Evolutionary conservation across 2,113 vertebrate genomes (phyloP).

Genomic region (Hippocampus zosterae): DNA sequence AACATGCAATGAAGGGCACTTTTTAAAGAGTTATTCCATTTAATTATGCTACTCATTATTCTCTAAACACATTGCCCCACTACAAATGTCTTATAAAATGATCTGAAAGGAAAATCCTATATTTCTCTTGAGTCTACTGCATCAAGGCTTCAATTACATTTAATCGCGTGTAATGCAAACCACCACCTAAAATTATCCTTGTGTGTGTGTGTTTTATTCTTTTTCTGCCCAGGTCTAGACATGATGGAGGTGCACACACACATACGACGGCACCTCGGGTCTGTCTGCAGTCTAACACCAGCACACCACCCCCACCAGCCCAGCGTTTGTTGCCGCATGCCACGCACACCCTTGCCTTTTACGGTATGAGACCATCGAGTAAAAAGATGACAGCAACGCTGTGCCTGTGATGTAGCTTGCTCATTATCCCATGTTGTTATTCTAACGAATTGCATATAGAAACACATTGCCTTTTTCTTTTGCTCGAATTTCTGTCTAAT

Average conservation of each 20-base stretch:
- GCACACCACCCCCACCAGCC: not conserved
- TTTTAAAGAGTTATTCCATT: conserved; percentile 13
- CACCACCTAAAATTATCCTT: conserved; percentile 47
- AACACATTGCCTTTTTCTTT: not conserved
- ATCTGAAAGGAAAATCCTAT: conserved; percentile 1
- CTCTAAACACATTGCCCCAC: conserved; percentile 8
- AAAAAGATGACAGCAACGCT: conserved; percentile 26
- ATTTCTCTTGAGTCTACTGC: not conserved
- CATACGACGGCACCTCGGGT: conserved; percentile 41
- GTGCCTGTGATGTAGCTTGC: conserved; percentile 37
- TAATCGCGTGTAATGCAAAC: conserved; percentile 53
- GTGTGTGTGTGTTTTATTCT: conserved; percentile 48
- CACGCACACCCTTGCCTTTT: conserved; percentile 15
- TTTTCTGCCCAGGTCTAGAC: conserved; percentile 64
- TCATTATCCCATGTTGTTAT: conserved; percentile 22
- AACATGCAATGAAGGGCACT: conserved; percentile 4
- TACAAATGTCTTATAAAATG: conserved; percentile 14
- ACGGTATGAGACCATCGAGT: conserved; percentile 53
- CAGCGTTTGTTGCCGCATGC: conserved; percentile 10
- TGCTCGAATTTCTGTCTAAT: not conserved
- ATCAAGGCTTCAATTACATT: conserved; percentile 18
- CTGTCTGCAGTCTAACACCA: conserved; percentile 56
- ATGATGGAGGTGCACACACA: conserved; percentile 45
- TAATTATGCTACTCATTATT: conserved; percentile 18
- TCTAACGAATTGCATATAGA: not conserved